These are phyloP conservation scores for Cerastoderma edule DNA, from an alignment of 2,888 invertebrate genomes.

Conservation along the genomic window DNA sequence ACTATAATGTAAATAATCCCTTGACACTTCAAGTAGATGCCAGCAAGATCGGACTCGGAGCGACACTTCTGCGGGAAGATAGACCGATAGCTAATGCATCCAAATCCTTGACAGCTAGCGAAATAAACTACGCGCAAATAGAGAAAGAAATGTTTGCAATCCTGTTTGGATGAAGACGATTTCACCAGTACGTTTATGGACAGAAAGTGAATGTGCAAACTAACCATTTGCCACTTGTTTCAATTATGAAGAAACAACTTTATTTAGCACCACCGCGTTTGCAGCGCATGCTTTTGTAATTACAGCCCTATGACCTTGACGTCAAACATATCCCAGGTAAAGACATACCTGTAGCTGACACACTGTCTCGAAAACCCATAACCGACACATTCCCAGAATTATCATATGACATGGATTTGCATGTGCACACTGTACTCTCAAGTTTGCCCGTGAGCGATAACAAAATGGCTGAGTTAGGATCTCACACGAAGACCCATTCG, in stretches of 20 bases:
- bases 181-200: slow-evolving; percentile 52
- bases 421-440: slow-evolving; percentile 46
- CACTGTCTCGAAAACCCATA: slow-evolving; percentile 34
- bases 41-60: slow-evolving; percentile 24
- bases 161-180: slow-evolving; percentile 47
- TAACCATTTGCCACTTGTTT: slow-evolving; percentile 48
- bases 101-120: slow-evolving; percentile 27
- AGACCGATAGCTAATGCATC: slow-evolving; percentile 41
- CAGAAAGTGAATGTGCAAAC: slow-evolving; percentile 43
- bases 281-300: slow-evolving; percentile 45
- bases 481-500: slow-evolving; percentile 34
- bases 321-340: slow-evolving; percentile 26
- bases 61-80: slow-evolving; percentile 35
- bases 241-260: slow-evolving; percentile 40
- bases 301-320: slow-evolving; percentile 44
- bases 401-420: slow-evolving; percentile 34
- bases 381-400: slow-evolving; percentile 40
- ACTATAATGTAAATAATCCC: slow-evolving; percentile 33
- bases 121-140: slow-evolving; percentile 56
- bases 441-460: slow-evolving; percentile 38
- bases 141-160: slow-evolving; percentile 56
- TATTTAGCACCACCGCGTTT: slow-evolving; percentile 30
- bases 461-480: slow-evolving; percentile 43
- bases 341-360: slow-evolving; percentile 36
- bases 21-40: slow-evolving; percentile 30